A percentile compares a stretch with the other conserved stretches of the same genome.
phyloP scores from a whole-genome alignment of 2,113 vertebrate genomes.

The Callopanchax toddi region DNA sequence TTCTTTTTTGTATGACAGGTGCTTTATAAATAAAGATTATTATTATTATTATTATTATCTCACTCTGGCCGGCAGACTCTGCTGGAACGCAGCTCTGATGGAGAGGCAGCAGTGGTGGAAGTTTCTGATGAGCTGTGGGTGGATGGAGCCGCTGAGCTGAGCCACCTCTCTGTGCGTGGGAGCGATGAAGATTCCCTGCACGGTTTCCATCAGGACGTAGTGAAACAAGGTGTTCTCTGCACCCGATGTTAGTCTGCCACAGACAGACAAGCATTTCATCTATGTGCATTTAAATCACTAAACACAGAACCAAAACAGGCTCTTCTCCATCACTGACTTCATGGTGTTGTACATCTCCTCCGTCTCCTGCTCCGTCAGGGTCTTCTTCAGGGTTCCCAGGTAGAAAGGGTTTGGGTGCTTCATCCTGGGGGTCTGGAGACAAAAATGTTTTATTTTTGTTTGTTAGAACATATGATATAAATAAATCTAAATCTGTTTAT shows the following conservation, averaged over 20 bases:
- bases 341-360: conserved; percentile 83
- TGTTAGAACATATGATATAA: too few species aligned
- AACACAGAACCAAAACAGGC: too few species aligned
- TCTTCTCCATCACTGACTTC: conserved; percentile 80
- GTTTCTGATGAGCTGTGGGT: conserved; percentile 91
- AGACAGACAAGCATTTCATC: too few species aligned
- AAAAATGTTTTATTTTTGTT: too few species aligned
- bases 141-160: conserved; percentile 88
- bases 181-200: conserved; percentile 94
- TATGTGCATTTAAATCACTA: too few species aligned
- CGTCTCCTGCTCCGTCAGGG: conserved; percentile 83
- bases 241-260: conserved; percentile 87
- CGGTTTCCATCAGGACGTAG: conserved; percentile 90
- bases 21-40: too few species aligned
- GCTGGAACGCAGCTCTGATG: conserved; percentile 89
- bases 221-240: conserved; percentile 96
- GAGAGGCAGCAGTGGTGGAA: conserved; percentile 97
- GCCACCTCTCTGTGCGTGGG: conserved; percentile 90
- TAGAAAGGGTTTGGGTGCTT: conserved; percentile 90
- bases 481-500: too few species aligned
- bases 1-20: too few species aligned
- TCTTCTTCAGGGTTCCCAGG: conserved; percentile 87
- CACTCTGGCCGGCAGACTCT: conserved; percentile 85
- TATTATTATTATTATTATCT: conserved; percentile 19
- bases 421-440: conserved; percentile 80